Percentiles rank a stretch among this genome's conserved stretches.
Conservation (phyloP, 2,888 invertebrate genomes). For the Volucella inanis region DNA sequence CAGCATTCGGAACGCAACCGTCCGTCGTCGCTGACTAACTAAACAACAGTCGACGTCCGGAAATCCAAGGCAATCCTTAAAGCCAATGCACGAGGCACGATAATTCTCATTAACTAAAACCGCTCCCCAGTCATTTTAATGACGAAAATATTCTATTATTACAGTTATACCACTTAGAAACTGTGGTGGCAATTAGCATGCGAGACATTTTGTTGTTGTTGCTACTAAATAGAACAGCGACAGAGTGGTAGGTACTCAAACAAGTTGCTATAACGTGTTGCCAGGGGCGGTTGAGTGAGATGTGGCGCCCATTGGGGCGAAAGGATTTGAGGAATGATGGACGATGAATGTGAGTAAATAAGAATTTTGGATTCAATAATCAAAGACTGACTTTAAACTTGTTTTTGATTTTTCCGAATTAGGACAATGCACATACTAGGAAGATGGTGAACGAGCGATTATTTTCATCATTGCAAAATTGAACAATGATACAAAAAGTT, state of each 20-base stretch:
- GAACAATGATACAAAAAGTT: no score
- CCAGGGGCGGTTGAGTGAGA: constrained; percentile 4
- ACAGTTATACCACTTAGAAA: constrained; percentile 41
- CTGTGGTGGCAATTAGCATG: constrained; percentile 51
- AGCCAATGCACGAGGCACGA: background rate
- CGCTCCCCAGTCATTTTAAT: constrained; percentile 28
- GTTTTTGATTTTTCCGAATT: no score
- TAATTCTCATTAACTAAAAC: constrained; percentile 51
- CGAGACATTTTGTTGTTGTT: constrained; percentile 19
- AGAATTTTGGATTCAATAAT: background rate
- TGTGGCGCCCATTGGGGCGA: background rate
- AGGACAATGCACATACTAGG: no score
- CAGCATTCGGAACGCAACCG: constrained; percentile 1
- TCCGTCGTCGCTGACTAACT: constrained; percentile 19
- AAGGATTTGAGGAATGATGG: no score
- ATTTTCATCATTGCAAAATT: no score
- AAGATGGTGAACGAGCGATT: no score
- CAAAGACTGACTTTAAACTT: no score
- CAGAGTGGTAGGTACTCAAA: constrained; percentile 1
- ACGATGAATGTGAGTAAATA: background rate
- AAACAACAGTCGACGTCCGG: constrained; percentile 1
- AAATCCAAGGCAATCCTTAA: constrained; percentile 5
- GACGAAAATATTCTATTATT: constrained; percentile 53
- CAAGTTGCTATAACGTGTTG: constrained; percentile 9
- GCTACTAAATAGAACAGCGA: constrained; percentile 18